Conservation (phyloP, 2,113 vertebrate genomes). For the Dasypus novemcinctus region DNA sequence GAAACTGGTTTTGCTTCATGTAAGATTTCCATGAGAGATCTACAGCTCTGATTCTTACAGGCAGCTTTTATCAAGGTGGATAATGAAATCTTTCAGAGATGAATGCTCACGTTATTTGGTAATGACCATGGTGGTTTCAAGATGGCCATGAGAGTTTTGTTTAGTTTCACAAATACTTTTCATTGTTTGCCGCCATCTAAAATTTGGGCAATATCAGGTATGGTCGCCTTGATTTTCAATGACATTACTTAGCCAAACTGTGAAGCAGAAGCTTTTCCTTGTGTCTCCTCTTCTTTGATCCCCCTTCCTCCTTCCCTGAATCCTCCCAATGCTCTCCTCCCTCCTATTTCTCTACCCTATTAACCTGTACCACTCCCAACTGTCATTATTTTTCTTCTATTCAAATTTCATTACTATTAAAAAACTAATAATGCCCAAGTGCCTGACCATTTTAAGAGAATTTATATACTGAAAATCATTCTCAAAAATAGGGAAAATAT, state of each 20-base stretch:
- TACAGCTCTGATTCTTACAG: neutral
- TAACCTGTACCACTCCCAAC: neutral
- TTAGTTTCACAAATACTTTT: neutral
- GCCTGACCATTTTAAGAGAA: neutral
- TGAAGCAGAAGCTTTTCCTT: neutral
- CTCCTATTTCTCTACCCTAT: neutral
- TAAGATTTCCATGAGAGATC: neutral
- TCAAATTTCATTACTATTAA: neutral
- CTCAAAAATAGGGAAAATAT: neutral
- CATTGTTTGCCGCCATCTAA: neutral
- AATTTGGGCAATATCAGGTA: neutral
- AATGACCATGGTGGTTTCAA: neutral
- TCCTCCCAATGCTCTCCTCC: too few relatives aligned
- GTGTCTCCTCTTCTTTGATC: neutral
- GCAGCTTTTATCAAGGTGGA: neutral
- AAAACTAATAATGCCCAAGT: neutral
- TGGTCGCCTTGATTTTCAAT: neutral
- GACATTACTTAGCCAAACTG: neutral
- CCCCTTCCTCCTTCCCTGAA: too few relatives aligned
- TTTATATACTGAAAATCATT: neutral
- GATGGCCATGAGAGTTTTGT: neutral
- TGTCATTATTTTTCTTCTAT: neutral
- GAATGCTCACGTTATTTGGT: neutral
- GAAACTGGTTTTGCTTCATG: neutral
- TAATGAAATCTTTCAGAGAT: neutral